Conservation (phyloP, 2,888 invertebrate genomes). For the Cordilura impudica region DNA sequence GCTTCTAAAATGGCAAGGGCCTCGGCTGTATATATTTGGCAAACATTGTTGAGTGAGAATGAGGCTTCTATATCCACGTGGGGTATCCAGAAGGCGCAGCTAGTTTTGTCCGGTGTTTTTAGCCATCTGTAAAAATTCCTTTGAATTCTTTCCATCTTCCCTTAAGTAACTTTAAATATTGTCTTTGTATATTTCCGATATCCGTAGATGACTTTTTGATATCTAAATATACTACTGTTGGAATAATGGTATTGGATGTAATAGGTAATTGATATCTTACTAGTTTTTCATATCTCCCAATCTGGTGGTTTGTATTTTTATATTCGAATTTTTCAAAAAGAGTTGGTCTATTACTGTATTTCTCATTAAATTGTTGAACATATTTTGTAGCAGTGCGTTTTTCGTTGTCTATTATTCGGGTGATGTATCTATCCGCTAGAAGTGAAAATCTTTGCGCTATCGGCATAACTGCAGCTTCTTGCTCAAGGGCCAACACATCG, state of each 20-base stretch:
- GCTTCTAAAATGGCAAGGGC: conserved; percentile 18
- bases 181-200: background rate
- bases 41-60: background rate
- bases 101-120: conserved; percentile 1
- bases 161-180: background rate
- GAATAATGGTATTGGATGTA: background rate
- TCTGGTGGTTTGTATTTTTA: background rate
- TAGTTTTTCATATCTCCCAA: background rate
- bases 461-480: too few relatives aligned
- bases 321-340: background rate
- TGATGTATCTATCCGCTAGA: background rate
- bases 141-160: background rate
- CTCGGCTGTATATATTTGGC: conserved; percentile 12
- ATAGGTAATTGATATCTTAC: background rate
- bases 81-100: conserved; percentile 16
- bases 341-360: background rate
- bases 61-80: conserved; percentile 12
- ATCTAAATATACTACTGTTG: background rate
- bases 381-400: background rate
- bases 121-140: conserved; percentile 20
- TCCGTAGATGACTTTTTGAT: background rate
- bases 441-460: too few relatives aligned
- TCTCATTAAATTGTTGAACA: background rate
- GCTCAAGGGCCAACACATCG: too few relatives aligned
- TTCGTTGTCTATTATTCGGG: background rate